These are phyloP conservation scores for Catagonus wagneri DNA, from an alignment of 2,113 vertebrate genomes.

Conservation along the genomic window DNA sequence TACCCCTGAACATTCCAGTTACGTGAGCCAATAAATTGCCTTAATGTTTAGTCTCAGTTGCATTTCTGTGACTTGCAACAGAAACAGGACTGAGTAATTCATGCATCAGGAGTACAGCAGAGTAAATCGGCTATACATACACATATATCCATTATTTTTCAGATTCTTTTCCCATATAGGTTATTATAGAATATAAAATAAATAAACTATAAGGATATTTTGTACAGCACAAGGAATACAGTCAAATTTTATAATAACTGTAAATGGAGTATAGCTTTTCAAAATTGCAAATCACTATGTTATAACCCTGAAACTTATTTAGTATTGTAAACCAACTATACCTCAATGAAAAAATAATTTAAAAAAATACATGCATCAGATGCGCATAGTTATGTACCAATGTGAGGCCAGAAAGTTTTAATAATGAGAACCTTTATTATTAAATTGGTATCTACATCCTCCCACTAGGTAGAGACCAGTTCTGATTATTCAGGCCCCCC, in stretches of 20 bases:
- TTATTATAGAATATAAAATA: too few relatives aligned
- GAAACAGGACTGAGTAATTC: background rate
- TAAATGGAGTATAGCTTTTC: too few relatives aligned
- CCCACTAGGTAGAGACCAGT: background rate
- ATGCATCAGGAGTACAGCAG: background rate
- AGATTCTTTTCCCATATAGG: too few relatives aligned
- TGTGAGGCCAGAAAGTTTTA: slow-evolving; percentile 5
- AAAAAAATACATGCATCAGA: background rate
- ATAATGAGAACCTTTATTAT: background rate
- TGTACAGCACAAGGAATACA: too few relatives aligned
- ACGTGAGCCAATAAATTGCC: background rate
- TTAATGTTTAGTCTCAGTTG: slow-evolving; percentile 9
- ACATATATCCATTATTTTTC: too few relatives aligned
- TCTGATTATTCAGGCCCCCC: background rate
- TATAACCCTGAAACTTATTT: too few relatives aligned
- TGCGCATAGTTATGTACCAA: background rate
- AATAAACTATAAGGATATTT: too few relatives aligned
- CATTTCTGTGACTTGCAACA: slow-evolving; percentile 43
- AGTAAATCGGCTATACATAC: too few relatives aligned
- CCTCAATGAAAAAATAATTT: too few relatives aligned
- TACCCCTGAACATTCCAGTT: background rate
- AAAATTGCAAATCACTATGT: too few relatives aligned
- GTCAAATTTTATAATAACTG: too few relatives aligned
- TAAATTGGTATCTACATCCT: background rate
- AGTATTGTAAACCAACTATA: too few relatives aligned